phyloP scores from a whole-genome alignment of 2,113 vertebrate genomes.

The Cebidichthys violaceus region DNA sequence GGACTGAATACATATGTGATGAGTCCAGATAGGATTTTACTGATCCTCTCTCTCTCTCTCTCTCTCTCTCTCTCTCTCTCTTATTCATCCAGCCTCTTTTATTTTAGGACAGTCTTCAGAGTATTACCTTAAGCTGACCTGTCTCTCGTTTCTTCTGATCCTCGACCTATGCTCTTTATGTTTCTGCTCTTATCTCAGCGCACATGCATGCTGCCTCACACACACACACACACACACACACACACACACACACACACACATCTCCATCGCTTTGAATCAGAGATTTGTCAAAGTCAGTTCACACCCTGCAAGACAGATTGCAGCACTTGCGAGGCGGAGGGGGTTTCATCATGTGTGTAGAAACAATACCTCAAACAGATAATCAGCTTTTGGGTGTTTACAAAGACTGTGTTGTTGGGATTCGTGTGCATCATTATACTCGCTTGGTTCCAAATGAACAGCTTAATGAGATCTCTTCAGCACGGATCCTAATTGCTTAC shows the following conservation, averaged over 20 bases:
- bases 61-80: conserved; percentile 1
- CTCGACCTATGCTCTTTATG: background rate
- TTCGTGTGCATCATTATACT: background rate
- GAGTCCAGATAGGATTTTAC: conserved; percentile 26
- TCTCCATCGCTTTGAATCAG: conserved; percentile 30
- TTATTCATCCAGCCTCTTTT: conserved; percentile 16
- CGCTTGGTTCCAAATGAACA: background rate
- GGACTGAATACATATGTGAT: conserved; percentile 22
- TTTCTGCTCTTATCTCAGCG: conserved; percentile 37
- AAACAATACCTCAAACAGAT: conserved; percentile 1
- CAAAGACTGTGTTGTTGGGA: background rate
- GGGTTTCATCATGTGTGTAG: conserved; percentile 7
- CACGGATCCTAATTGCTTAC: background rate
- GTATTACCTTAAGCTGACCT: conserved; percentile 21
- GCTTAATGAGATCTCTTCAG: conserved; percentile 10
- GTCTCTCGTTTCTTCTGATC: conserved; percentile 24
- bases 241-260: conserved; percentile 2
- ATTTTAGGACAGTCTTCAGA: conserved; percentile 25
- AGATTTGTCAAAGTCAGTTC: conserved; percentile 59
- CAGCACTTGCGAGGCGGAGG: background rate
- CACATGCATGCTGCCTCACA: conserved; percentile 7
- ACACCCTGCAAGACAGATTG: conserved; percentile 12
- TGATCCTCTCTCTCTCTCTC: background rate
- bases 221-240: conserved; percentile 12
- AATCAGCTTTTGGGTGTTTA: background rate